phyloP scores from a whole-genome alignment of 2,113 vertebrate species.

The Serranochromis macrocephalus region DNA sequence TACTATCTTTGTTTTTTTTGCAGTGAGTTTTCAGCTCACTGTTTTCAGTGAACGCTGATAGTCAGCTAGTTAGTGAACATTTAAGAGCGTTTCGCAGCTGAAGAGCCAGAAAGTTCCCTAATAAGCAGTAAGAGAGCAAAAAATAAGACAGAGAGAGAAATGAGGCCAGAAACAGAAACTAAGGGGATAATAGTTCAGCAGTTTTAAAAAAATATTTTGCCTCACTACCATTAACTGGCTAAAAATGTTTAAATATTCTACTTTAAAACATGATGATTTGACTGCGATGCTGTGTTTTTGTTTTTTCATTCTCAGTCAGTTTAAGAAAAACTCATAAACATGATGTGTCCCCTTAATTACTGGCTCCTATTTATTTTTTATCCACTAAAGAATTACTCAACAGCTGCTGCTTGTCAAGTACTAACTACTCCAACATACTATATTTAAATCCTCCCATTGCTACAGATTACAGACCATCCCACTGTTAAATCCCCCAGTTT shows the following conservation, averaged over 20 bases:
- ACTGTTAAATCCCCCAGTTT: slow-evolving; percentile 14
- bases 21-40: neutral
- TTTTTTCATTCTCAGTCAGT: neutral
- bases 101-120: neutral
- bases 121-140: neutral
- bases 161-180: neutral
- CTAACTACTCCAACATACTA: neutral
- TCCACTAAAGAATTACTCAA: neutral
- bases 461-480: slow-evolving; percentile 11
- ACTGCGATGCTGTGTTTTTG: neutral
- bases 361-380: neutral
- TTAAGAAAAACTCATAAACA: neutral
- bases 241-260: neutral
- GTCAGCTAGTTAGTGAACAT: neutral
- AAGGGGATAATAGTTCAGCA: neutral
- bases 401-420: neutral
- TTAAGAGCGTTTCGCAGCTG: neutral
- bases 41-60: neutral
- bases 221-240: neutral
- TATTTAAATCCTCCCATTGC: neutral
- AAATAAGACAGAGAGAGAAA: neutral
- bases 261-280: neutral
- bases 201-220: neutral
- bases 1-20: neutral
- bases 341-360: neutral